Percentiles rank a stretch among this genome's conserved stretches.
Conservation (phyloP, 2,888 invertebrate species). For the Neria commutata region DNA sequence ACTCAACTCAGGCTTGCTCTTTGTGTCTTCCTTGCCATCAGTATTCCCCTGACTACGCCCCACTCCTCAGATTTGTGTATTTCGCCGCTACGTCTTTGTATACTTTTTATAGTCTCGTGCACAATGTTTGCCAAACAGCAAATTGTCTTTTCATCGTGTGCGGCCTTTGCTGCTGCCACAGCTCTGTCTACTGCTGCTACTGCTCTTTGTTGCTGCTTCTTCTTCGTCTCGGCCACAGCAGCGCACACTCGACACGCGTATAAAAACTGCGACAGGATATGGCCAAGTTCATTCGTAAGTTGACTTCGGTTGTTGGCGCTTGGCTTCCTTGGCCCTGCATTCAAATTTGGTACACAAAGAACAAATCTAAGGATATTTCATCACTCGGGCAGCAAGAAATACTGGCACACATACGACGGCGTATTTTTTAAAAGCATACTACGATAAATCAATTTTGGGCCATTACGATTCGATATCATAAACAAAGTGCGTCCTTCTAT, state of each 20-base stretch:
- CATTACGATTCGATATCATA: too few relatives aligned
- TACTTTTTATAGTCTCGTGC: conserved; percentile 44
- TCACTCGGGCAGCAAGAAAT: too few relatives aligned
- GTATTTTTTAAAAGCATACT: too few relatives aligned
- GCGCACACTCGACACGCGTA: conserved; percentile 12
- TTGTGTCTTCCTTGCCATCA: conserved; percentile 38
- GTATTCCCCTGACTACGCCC: too few relatives aligned
- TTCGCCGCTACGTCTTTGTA: conserved; percentile 33
- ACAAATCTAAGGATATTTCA: too few relatives aligned
- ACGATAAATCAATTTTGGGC: too few relatives aligned
- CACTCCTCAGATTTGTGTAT: too few relatives aligned
- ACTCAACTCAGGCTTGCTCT: conserved; percentile 17
- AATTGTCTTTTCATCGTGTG: conserved; percentile 12
- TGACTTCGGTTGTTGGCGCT: conserved; percentile 24
- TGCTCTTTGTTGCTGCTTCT: background rate
- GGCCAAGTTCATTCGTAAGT: conserved; percentile 37
- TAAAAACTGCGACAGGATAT: conserved; percentile 36
- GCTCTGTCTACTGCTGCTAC: too few relatives aligned
- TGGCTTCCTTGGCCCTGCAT: too few relatives aligned
- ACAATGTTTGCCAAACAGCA: conserved; percentile 27
- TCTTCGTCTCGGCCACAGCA: background rate
- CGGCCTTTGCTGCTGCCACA: background rate
- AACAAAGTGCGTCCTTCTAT: too few relatives aligned
- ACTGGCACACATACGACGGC: too few relatives aligned
- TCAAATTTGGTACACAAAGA: too few relatives aligned